Base-by-base conservation (phyloP, 2,888 invertebrate species). In the Drosophila pseudotalamancana region DNA sequence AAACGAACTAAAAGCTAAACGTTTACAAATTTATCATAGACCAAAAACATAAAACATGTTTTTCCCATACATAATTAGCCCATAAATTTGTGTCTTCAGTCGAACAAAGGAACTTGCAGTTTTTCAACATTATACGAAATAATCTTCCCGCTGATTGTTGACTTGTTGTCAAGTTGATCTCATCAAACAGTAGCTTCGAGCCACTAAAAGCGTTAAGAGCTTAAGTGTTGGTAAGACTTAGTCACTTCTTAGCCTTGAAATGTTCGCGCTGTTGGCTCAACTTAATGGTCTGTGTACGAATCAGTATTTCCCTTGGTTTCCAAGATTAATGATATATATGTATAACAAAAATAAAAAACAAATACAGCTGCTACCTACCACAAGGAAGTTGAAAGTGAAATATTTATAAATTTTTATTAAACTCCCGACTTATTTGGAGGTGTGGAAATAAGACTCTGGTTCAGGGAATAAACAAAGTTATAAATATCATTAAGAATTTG, bases 11-110 rank as follows among this genome's bases (percentile, higher is more conserved):
- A 64, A 42, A 42, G 32, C 12, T 34, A 19, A 67, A 54, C 40
- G 42, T 43, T 46, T 12, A 29, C 57, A 55, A 49, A 68, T 56
- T 69, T 43, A 69, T 62, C 71, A 68, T 46, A 16, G 32, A 42
- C 40, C 35, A 56, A 25, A 49, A 48, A 59, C 55, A 81, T 82
- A 72, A 84, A 82, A 72, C 72, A 81, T 78, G 62, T 81, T 69
- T 65, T 74, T 62, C 56, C 65, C 70, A 77, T 67, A 65, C 64
- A 79, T 77, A 82, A 82, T 79, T 77, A 77, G 61, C 75, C 67
- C 77, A 82, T 86, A 76, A 83, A 86, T 83, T 72, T 70, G 39
- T 51, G 43, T 59, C 59, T 57, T 37, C 23, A 25, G n/a, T 55
- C 39, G 27, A 35, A 49, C 60, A 70, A 69, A 74, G 61, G 12